phyloP scores from a whole-genome alignment of 1,140 invertebrate species.

The Tetramorium parvispinum region DNA sequence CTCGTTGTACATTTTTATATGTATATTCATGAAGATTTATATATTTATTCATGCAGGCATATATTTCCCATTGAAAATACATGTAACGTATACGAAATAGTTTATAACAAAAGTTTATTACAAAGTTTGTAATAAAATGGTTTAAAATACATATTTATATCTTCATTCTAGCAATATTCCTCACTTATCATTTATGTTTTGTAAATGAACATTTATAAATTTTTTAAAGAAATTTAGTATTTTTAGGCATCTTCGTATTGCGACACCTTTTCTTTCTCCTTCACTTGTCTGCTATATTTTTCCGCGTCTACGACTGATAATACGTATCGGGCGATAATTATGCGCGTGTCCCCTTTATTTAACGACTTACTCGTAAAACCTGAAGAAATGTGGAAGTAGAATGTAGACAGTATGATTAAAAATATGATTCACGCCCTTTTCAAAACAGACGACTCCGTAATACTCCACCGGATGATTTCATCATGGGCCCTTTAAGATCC shows the following conservation, averaged over 20 bases:
- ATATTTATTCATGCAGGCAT: slow-evolving; percentile 10
- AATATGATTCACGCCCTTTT: slow-evolving; percentile 8
- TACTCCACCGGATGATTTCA: slow-evolving; percentile 45
- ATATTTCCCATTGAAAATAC: background rate
- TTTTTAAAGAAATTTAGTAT: background rate
- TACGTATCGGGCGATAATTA: slow-evolving; percentile 18
- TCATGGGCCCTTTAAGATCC: slow-evolving; percentile 35
- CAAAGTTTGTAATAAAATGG: slow-evolving; percentile 38
- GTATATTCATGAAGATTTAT: too few species aligned
- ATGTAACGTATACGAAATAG: background rate
- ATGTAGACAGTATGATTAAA: background rate
- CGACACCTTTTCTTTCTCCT: background rate
- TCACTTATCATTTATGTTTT: background rate
- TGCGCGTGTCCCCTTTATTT: slow-evolving; percentile 9
- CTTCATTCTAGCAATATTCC: background rate
- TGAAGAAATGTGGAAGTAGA: background rate
- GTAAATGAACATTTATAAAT: background rate
- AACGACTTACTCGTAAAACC: background rate
- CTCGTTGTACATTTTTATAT: slow-evolving; percentile 5
- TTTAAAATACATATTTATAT: background rate
- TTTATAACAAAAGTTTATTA: slow-evolving; percentile 5
- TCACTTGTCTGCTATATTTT: background rate
- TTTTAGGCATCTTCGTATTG: background rate
- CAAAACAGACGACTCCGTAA: background rate
- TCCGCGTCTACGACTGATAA: slow-evolving; percentile 22